Evolutionary conservation across 2,113 vertebrate genomes (phyloP).

Genomic region (Heterotilapia buettikoferi): DNA sequence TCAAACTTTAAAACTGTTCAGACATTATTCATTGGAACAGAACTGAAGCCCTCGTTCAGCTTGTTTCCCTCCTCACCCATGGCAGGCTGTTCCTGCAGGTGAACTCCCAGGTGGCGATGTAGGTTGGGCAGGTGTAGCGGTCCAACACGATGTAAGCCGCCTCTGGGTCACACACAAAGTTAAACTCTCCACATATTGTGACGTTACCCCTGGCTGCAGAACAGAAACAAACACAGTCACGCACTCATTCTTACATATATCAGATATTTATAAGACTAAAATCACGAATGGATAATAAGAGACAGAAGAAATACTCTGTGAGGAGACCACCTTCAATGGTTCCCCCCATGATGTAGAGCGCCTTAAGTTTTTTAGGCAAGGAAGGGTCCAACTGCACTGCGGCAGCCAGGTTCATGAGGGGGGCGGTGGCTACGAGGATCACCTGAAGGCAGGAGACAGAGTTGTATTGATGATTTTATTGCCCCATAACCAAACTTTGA

Average conservation of each 20-base stretch:
- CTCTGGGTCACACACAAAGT: slow-evolving; percentile 75
- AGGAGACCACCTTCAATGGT: neutral
- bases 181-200: slow-evolving; percentile 70
- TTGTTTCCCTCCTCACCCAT: slow-evolving; percentile 52
- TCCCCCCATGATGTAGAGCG: neutral
- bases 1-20: neutral
- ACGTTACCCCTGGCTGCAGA: slow-evolving; percentile 68
- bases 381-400: neutral
- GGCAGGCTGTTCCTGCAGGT: slow-evolving; percentile 56
- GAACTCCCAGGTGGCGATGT: slow-evolving; percentile 77
- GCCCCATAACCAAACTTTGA: neutral
- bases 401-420: neutral
- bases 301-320: neutral
- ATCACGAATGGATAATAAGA: accelerated
- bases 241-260: accelerated
- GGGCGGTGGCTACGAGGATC: neutral
- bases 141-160: slow-evolving; percentile 72
- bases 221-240: neutral
- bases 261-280: neutral
- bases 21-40: neutral
- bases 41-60: neutral
- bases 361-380: neutral
- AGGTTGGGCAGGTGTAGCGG: slow-evolving; percentile 65
- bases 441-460: neutral
- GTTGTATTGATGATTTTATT: neutral